Base-by-base conservation (phyloP, 2,797 vertebrate genomes). In the Oreonectes daqikongensis region DNA sequence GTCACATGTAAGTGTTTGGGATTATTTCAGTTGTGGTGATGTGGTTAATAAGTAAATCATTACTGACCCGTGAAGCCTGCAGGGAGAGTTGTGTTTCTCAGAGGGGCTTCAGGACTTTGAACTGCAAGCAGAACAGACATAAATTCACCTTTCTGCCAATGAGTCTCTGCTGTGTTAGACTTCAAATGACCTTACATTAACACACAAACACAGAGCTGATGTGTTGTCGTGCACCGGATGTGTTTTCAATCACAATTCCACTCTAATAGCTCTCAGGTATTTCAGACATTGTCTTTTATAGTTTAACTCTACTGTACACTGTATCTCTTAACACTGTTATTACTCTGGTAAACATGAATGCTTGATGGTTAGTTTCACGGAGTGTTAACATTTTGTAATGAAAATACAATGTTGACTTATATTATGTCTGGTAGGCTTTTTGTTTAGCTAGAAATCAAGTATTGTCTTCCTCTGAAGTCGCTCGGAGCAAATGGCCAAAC, bases 401-500 rank as follows among this genome's bases (percentile, higher is more conserved):
- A 30, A 61, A 50, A 50, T 60, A 48, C 1, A 61, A 18, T 35
- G n/a, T 32, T 15, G 24, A 8, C n/a, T 8, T n/a, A 50, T n/a
- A 20, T n/a, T 22, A 22, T 15, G 53, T 26, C 53, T 26, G 1
- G 53, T 26, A 14, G 12, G 53, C n/a, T 67, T 76, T 76, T 38
- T 69, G 65, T 69, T 76, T 38, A n/a, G 28, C 30, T 38, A 20
- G 50, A 28, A 61, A 35, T 61, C 0, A 2, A 53, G n/a, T n/a
- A 55, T 74, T 52, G 20, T 64, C 17, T 69, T 59, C 53, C 22
- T 59, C 50, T 12, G 26, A 20, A 30, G 67, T 30, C 69, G 52
- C 74, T 70, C 42, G 6, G 24, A 14, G 28, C 52, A 7, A 42
- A 73, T 79, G 55, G 78, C 14, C 66, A 77, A 90, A 92, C 92